Evolutionary conservation across 92 coral and sea anemone species (phyloP).

Genomic region (Porites rus): DNA sequence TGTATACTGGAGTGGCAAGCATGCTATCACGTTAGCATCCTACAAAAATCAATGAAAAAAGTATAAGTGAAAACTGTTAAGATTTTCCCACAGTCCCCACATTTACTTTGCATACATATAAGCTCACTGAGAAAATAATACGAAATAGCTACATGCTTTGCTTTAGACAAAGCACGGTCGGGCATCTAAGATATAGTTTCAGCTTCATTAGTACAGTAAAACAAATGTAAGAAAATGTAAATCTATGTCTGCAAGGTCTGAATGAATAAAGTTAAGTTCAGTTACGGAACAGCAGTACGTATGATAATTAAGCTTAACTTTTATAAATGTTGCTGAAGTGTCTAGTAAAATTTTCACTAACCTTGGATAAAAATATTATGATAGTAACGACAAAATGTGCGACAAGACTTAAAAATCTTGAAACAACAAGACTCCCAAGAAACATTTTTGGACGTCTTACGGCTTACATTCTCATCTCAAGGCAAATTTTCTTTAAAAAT

Average conservation of each 20-base stretch:
- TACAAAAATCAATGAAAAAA: constrained; percentile 4
- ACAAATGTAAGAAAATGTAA: too few relatives aligned
- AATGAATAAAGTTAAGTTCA: too few relatives aligned
- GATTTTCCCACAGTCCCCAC: not conserved
- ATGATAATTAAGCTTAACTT: too few relatives aligned
- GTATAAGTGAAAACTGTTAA: not conserved
- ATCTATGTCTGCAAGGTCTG: too few relatives aligned
- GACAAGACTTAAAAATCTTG: constrained; percentile 87
- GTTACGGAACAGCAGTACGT: too few relatives aligned
- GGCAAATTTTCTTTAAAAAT: not conserved
- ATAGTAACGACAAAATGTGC: constrained; percentile 96
- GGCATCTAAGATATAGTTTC: too few relatives aligned
- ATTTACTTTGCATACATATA: too few relatives aligned
- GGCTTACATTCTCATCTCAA: not conserved
- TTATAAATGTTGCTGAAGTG: not conserved
- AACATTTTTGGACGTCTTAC: constrained; percentile 39
- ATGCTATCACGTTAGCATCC: constrained; percentile 92
- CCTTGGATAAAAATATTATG: constrained; percentile 95
- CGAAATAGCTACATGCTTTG: too few relatives aligned
- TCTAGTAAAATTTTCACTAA: constrained; percentile 1
- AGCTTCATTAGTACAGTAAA: too few relatives aligned
- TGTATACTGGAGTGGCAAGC: constrained; percentile 89
- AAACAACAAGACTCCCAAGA: constrained; percentile 89
- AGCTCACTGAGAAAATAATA: too few relatives aligned
- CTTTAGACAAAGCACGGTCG: too few relatives aligned